Conservation (phyloP, 30 jellyfish, hydroid and myxozoan species). For the Haliclystus octoradiatus region DNA sequence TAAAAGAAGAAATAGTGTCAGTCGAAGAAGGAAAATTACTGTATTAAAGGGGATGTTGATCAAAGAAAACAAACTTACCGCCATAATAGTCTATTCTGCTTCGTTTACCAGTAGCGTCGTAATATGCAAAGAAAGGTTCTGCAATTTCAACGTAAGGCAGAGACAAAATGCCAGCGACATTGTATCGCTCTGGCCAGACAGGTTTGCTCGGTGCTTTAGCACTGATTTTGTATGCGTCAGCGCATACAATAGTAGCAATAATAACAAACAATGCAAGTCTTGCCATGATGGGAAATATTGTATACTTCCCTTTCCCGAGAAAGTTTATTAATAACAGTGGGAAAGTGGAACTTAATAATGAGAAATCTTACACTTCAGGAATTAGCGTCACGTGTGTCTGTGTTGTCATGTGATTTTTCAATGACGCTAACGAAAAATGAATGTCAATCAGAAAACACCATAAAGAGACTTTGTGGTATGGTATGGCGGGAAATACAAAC, state of each 20-base stretch:
- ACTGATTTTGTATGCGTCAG: neutral
- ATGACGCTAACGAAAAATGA: too few species aligned
- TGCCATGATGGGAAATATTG: too few species aligned
- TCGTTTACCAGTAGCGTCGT: slow-evolving; percentile 31
- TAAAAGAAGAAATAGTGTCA: neutral
- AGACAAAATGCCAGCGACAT: slow-evolving; percentile 32
- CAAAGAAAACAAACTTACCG: slow-evolving; percentile 15
- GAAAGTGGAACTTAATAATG: too few species aligned
- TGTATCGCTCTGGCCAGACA: slow-evolving; percentile 58
- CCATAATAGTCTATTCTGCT: slow-evolving; percentile 61
- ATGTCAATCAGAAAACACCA: too few species aligned
- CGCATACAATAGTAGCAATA: too few species aligned
- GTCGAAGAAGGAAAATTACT: neutral
- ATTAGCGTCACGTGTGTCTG: neutral
- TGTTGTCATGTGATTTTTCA: neutral
- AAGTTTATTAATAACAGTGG: too few species aligned
- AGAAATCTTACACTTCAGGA: too few species aligned
- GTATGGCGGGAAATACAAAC: too few species aligned
- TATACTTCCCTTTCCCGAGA: too few species aligned
- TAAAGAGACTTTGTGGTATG: too few species aligned
- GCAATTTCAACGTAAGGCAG: slow-evolving; percentile 50
- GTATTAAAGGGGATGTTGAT: neutral
- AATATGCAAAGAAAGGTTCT: slow-evolving; percentile 56
- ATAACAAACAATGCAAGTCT: too few species aligned
- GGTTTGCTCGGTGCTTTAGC: slow-evolving; percentile 8